A percentile compares a stretch with the other conserved stretches of the same genome.
phyloP scores from a whole-genome alignment of 2,797 vertebrate species.

The Ficedula albicollis region DNA sequence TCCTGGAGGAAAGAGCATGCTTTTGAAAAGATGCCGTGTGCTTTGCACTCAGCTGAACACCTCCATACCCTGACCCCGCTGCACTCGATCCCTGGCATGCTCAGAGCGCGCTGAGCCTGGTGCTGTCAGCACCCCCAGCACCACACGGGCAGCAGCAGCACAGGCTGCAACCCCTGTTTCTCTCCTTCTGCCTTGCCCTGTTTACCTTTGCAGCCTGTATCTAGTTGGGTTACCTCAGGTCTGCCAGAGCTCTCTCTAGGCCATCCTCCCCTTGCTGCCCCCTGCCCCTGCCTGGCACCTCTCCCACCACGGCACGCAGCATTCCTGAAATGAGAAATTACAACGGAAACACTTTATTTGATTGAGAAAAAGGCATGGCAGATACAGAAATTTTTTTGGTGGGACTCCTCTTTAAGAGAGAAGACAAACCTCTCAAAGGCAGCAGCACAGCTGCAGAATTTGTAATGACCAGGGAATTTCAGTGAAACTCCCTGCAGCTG shows the following conservation, averaged over 20 bases:
- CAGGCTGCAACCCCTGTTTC: not conserved
- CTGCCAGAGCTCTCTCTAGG: too few species aligned
- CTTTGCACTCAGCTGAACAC: not conserved
- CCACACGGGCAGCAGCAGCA: not conserved
- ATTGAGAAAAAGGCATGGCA: not conserved
- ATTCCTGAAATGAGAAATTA: not conserved
- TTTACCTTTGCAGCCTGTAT: not conserved
- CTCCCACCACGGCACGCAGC: fast-evolving
- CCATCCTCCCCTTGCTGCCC: fast-evolving
- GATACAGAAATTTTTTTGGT: not conserved
- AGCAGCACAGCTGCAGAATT: not conserved
- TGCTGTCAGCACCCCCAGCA: fast-evolving
- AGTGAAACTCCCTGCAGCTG: not conserved
- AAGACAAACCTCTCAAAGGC: not conserved
- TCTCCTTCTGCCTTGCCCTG: fast-evolving
- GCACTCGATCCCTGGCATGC: fast-evolving
- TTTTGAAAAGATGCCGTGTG: not conserved
- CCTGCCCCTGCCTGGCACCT: not conserved
- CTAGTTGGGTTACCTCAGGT: not conserved
- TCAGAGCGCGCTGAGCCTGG: fast-evolving
- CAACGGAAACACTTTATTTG: not conserved
- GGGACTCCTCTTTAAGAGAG: not conserved
- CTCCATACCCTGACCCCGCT: fast-evolving
- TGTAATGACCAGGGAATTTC: not conserved
- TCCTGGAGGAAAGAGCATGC: not conserved